phyloP scores from a whole-genome alignment of 2,797 vertebrate genomes.

The Orientallactaga sibirica region DNA sequence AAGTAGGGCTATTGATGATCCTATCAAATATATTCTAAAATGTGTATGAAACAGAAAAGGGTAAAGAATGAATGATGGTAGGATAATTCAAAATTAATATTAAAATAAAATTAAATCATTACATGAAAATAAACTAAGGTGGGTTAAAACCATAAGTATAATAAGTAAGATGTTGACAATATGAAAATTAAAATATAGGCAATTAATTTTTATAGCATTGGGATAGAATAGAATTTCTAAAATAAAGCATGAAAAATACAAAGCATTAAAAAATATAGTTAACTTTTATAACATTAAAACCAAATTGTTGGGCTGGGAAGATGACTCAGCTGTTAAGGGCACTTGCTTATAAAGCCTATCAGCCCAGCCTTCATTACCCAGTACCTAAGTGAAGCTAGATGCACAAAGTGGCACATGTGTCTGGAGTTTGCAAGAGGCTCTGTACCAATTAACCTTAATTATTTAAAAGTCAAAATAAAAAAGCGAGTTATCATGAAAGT shows the following conservation, averaged over 20 bases:
- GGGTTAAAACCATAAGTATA: not conserved
- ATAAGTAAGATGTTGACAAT: slow-evolving; percentile 31
- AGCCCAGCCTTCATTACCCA: too few relatives aligned
- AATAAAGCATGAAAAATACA: not conserved
- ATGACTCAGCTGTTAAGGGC: too few relatives aligned
- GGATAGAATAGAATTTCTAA: not conserved
- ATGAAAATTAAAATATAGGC: slow-evolving; percentile 6
- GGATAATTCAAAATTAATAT: not conserved
- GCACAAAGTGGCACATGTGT: too few relatives aligned
- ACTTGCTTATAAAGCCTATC: too few relatives aligned
- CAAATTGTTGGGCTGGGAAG: too few relatives aligned
- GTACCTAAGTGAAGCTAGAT: too few relatives aligned
- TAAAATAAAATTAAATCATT: not conserved
- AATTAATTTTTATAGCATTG: not conserved
- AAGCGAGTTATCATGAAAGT: slow-evolving; percentile 44
- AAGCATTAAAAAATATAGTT: not conserved
- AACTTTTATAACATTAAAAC: slow-evolving; percentile 29
- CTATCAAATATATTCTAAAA: not conserved
- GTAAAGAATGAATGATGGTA: not conserved
- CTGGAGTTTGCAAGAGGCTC: not conserved
- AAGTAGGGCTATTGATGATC: not conserved
- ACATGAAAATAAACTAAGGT: not conserved
- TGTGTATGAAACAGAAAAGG: not conserved
- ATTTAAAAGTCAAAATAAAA: slow-evolving; percentile 42
- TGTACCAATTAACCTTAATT: slow-evolving; percentile 19